A percentile compares a stretch with the other conserved stretches of the same genome.
These are phyloP conservation scores for Philereme transversata DNA, from an alignment of 2,888 invertebrate genomes.

Conservation along the genomic window DNA sequence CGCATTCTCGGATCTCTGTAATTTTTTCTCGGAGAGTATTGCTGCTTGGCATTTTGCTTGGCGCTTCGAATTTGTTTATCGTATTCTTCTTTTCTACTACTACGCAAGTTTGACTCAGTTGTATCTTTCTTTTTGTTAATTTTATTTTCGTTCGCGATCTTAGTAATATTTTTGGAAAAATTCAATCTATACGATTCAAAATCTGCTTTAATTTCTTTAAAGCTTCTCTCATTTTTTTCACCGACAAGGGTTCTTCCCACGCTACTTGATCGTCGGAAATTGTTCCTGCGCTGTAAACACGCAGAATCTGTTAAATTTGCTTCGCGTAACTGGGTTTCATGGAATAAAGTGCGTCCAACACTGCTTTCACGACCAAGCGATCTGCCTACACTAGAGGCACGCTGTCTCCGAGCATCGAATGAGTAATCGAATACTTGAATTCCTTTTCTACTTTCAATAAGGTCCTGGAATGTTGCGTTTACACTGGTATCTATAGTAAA, in stretches of 20 bases:
- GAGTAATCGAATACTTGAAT: constrained; percentile 47
- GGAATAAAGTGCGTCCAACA: constrained; percentile 31
- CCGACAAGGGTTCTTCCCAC: constrained; percentile 57
- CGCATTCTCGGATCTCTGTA: constrained; percentile 65
- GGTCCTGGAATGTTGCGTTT: constrained; percentile 65
- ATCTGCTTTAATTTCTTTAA: constrained; percentile 70
- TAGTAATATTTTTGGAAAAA: constrained; percentile 31
- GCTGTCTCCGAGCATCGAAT: constrained; percentile 59
- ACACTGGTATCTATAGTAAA: constrained; percentile 73
- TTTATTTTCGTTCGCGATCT: constrained; percentile 29
- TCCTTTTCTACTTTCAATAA: constrained; percentile 45
- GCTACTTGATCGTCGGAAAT: constrained; percentile 61
- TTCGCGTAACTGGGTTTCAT: neutral
- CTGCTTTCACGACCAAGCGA: constrained; percentile 46
- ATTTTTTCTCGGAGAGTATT: constrained; percentile 61
- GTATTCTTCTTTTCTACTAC: constrained; percentile 44
- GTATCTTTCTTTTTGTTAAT: constrained; percentile 22
- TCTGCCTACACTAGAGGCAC: constrained; percentile 72
- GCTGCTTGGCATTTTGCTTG: constrained; percentile 32
- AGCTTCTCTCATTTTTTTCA: constrained; percentile 47
- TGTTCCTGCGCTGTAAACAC: constrained; percentile 59
- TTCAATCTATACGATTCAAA: constrained; percentile 56
- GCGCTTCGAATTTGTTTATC: constrained; percentile 30
- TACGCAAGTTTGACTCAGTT: constrained; percentile 28
- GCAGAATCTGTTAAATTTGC: constrained; percentile 27